Evolutionary conservation across 1,140 invertebrate genomes (phyloP).

Genomic region (Drosophila malerkotliana): DNA sequence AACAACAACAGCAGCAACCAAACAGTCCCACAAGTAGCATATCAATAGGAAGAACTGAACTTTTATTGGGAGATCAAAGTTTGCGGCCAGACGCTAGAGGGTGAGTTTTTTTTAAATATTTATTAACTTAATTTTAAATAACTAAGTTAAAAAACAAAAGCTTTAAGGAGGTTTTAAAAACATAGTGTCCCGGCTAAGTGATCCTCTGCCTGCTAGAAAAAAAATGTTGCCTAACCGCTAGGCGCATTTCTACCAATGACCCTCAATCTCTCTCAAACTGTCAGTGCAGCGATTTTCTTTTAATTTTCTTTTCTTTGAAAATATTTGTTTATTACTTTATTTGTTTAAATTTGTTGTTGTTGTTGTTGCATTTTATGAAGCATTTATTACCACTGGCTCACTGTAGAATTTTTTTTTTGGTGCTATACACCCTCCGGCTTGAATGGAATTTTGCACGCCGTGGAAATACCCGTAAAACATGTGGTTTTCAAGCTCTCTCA

Average conservation of each 20-base stretch:
- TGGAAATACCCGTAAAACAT: slow-evolving; percentile 58
- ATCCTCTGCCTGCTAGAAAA: not conserved
- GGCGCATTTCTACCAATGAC: slow-evolving; percentile 28
- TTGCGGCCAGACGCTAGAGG: slow-evolving; percentile 68
- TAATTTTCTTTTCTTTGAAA: not conserved
- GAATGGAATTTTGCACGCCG: slow-evolving; percentile 57
- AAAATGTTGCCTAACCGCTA: slow-evolving; percentile 43
- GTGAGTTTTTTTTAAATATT: slow-evolving; percentile 53
- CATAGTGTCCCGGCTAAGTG: slow-evolving; percentile 37
- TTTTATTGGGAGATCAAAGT: slow-evolving; percentile 82
- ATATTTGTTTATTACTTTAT: slow-evolving; percentile 17
- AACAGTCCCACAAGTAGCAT: slow-evolving; percentile 83
- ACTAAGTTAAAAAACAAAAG: not conserved
- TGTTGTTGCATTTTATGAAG: slow-evolving; percentile 47
- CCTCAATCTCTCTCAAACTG: not conserved
- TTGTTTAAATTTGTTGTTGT: not conserved
- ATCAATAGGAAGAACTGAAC: slow-evolving; percentile 84
- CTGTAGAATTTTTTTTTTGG: not conserved
- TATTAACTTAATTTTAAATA: not conserved
- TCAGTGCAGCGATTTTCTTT: slow-evolving; percentile 11
- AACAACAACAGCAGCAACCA: slow-evolving; percentile 53
- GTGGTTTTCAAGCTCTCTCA: slow-evolving; percentile 26
- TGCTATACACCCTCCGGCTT: slow-evolving; percentile 23
- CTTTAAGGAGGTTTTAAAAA: slow-evolving; percentile 7
- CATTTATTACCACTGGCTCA: slow-evolving; percentile 39